Percentiles rank a stretch among this genome's conserved stretches.
phyloP scores from a whole-genome alignment of 2,113 vertebrate genomes.

The Circaetus gallicus region DNA sequence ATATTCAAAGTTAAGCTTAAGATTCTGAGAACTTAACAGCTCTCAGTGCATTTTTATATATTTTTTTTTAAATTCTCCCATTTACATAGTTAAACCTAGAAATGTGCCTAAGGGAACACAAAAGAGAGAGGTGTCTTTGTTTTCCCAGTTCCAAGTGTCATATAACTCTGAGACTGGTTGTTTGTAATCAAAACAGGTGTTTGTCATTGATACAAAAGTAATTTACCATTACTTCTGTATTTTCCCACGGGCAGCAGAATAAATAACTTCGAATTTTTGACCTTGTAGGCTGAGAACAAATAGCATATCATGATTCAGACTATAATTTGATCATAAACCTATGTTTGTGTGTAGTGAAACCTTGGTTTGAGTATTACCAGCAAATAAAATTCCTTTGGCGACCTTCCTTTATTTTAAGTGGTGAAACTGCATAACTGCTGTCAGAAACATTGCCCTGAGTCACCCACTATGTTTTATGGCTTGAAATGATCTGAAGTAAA shows the following conservation, averaged over 20 bases:
- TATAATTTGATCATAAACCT: not conserved
- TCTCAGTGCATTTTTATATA: not conserved
- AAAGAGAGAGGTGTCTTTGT: not conserved
- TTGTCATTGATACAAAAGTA: not conserved
- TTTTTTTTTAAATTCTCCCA: not conserved
- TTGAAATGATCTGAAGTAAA: not conserved
- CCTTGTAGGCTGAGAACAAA: not conserved
- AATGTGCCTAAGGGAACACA: not conserved
- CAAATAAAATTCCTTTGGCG: not conserved
- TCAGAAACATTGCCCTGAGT: not conserved
- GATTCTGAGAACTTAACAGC: not conserved
- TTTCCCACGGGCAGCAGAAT: not conserved
- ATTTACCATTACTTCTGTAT: not conserved
- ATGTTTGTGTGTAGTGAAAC: not conserved
- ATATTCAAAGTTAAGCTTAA: not conserved
- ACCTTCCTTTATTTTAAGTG: not conserved
- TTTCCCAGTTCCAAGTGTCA: not conserved
- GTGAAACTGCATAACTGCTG: not conserved
- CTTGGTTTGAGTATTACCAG: not conserved
- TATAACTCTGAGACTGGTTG: not conserved
- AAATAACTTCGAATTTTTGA: not conserved
- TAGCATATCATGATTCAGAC: not conserved
- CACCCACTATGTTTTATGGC: not conserved
- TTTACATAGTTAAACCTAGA: not conserved
- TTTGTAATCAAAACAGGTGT: not conserved